Conservation (phyloP, 2,888 invertebrate genomes). For the Pyrocoelia pectoralis region DNA sequence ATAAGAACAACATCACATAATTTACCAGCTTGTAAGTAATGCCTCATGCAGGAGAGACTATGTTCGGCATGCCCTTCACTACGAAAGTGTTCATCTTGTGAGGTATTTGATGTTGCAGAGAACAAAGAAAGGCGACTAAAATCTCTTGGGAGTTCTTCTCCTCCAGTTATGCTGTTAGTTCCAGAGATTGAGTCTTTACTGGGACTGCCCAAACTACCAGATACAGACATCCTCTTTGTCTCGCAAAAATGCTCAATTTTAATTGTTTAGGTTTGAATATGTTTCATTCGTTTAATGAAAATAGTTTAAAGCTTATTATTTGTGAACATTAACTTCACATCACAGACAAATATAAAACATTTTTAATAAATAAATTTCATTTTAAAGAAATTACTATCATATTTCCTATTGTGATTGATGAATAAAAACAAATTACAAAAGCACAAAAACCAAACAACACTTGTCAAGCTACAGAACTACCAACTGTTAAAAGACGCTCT, state of each 20-base stretch:
- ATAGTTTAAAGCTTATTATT: no score
- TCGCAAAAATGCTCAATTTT: background rate
- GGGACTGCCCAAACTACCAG: conserved; percentile 52
- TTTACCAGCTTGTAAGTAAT: conserved; percentile 81
- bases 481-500: no score
- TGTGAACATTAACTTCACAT: no score
- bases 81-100: conserved; percentile 81
- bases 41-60: conserved; percentile 82
- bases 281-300: no score
- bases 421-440: no score
- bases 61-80: conserved; percentile 83
- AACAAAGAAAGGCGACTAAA: conserved; percentile 72
- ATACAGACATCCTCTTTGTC: conserved; percentile 41
- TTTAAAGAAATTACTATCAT: no score
- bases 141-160: conserved; percentile 71
- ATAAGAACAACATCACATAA: conserved; percentile 89
- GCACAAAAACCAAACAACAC: no score
- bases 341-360: no score
- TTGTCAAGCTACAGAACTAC: no score
- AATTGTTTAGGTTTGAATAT: no score
- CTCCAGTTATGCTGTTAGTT: conserved; percentile 49
- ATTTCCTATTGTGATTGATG: no score
- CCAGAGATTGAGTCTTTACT: conserved; percentile 54
- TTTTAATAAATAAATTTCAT: no score
- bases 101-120: conserved; percentile 65